Evolutionary conservation across 1,140 invertebrate genomes (phyloP).

Genomic region (Choristoneura fumiferana): DNA sequence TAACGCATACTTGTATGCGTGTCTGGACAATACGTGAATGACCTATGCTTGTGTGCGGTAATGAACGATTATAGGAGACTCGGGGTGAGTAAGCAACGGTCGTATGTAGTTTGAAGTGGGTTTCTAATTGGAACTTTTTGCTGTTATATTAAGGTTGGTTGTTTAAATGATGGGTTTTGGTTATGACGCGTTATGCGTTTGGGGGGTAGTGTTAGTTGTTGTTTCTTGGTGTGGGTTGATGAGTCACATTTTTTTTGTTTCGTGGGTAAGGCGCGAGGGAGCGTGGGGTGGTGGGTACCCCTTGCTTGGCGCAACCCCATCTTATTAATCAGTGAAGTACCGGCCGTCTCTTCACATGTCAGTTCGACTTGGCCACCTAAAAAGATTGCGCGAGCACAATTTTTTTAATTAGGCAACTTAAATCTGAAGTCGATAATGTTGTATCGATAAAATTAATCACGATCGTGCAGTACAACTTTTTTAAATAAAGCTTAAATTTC

Average conservation of each 20-base stretch:
- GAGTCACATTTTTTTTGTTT: conserved; percentile 79
- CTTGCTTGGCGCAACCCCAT: conserved; percentile 71
- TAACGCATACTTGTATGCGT: conserved; percentile 72
- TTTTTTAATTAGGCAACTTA: not conserved
- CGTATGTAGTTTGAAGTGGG: conserved; percentile 31
- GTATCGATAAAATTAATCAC: too few relatives aligned
- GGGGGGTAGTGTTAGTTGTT: conserved; percentile 47
- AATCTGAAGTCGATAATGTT: too few relatives aligned
- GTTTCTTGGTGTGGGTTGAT: conserved; percentile 72
- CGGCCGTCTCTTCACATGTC: conserved; percentile 72
- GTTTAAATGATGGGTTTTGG: conserved; percentile 45
- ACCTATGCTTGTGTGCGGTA: conserved; percentile 65
- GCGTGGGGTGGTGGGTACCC: conserved; percentile 67
- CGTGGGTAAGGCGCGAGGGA: conserved; percentile 73
- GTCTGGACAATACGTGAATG: conserved; percentile 62
- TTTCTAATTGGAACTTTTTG: conserved; percentile 55
- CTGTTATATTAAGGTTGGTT: conserved; percentile 55
- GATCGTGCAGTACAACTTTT: too few relatives aligned
- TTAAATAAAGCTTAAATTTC: too few relatives aligned
- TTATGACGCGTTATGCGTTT: conserved; percentile 43
- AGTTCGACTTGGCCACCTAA: conserved; percentile 35
- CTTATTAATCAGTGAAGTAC: conserved; percentile 77
- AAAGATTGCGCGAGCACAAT: not conserved
- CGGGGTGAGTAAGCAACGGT: conserved; percentile 49
- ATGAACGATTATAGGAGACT: conserved; percentile 75